These are phyloP conservation scores for Bergia puertoricense DNA, from an alignment of 92 coral and sea anemone genomes.

Conservation along the genomic window DNA sequence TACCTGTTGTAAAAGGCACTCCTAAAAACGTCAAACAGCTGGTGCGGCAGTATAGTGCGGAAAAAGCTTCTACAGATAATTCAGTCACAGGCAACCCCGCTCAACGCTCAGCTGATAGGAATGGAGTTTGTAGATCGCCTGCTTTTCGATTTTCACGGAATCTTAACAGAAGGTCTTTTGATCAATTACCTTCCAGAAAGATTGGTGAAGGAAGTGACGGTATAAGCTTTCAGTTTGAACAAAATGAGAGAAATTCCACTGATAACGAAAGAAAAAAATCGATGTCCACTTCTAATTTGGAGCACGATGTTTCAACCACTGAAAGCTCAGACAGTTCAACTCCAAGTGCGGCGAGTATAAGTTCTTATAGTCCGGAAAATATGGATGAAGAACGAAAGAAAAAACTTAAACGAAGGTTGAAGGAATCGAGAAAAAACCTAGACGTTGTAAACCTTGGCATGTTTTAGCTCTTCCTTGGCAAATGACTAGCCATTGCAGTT, in stretches of 20 bases:
- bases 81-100: background rate
- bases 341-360: constrained; percentile 29
- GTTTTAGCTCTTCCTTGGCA: constrained; percentile 45
- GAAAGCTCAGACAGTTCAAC: constrained; percentile 58
- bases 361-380: background rate
- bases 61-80: background rate
- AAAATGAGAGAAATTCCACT: background rate
- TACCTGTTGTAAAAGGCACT: constrained; percentile 5
- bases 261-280: background rate
- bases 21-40: background rate
- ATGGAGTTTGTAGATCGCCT: constrained; percentile 32
- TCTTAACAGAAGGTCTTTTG: background rate
- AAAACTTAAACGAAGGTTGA: constrained; percentile 64
- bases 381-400: constrained; percentile 64
- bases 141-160: constrained; percentile 8
- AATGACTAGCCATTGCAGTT: background rate
- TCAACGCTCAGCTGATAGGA: background rate
- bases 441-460: constrained; percentile 82
- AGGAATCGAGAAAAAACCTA: constrained; percentile 64
- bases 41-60: background rate
- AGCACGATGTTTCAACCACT: constrained; percentile 44
- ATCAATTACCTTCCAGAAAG: background rate
- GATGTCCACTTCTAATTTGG: constrained; percentile 8
- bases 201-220: background rate
- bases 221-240: background rate